A percentile compares a stretch with the other conserved stretches of the same genome.
Conservation (phyloP, 2,113 vertebrate genomes). For the Sus scrofa region DNA sequence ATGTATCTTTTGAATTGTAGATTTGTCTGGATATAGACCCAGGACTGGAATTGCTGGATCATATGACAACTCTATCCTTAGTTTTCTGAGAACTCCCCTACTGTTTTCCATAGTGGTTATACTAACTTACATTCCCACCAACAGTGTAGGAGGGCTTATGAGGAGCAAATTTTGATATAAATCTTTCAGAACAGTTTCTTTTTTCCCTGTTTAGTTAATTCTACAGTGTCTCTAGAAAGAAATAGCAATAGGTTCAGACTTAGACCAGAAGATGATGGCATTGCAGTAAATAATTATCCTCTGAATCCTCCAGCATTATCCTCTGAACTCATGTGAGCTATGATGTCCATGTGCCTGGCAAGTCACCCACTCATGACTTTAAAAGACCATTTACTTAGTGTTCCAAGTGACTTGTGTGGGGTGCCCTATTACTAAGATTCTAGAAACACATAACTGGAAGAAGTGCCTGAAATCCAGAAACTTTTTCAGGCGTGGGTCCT, state of each 20-base stretch:
- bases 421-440: neutral
- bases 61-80: too few relatives aligned
- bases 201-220: conserved; percentile 36
- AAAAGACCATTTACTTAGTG: neutral
- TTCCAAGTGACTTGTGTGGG: neutral
- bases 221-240: neutral
- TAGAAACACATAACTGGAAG: neutral
- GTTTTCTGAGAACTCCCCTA: too few relatives aligned
- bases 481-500: fast-evolving
- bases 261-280: neutral
- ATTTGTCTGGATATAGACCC: too few relatives aligned
- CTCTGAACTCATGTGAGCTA: neutral
- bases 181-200: neutral
- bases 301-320: too few relatives aligned
- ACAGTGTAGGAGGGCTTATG: neutral
- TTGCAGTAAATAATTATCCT: neutral
- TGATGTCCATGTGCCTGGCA: fast-evolving
- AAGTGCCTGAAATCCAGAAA: neutral
- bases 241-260: neutral
- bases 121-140: too few relatives aligned
- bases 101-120: too few relatives aligned
- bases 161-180: neutral
- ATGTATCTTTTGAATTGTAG: too few relatives aligned
- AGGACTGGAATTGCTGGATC: too few relatives aligned
- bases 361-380: neutral